A percentile compares a stretch with the other conserved stretches of the same genome.
phyloP scores from a whole-genome alignment of 2,888 invertebrate genomes.

The Parascotia fuliginaria region DNA sequence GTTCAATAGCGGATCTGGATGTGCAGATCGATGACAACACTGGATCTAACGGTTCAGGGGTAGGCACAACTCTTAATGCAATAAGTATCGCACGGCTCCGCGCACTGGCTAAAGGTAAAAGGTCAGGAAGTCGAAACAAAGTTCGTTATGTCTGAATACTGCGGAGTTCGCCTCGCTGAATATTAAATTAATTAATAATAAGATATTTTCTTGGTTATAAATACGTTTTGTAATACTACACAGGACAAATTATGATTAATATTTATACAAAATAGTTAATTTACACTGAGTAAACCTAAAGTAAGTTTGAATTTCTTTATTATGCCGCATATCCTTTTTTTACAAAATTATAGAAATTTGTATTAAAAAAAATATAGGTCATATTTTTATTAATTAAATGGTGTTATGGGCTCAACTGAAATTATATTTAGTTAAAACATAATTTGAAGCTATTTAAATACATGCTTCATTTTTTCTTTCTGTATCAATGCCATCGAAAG shows the following conservation, averaged over 20 bases:
- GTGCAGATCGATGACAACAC: slow-evolving; percentile 45
- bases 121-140: slow-evolving; percentile 41
- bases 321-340: no score
- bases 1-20: slow-evolving; percentile 31
- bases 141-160: slow-evolving; percentile 26
- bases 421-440: no score
- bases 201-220: neutral
- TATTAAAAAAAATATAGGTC: no score
- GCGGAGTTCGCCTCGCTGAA: slow-evolving; percentile 15
- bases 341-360: no score
- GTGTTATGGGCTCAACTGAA: no score
- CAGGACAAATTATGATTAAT: no score
- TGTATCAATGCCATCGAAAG: slow-evolving; percentile 17
- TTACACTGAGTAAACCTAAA: no score
- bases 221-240: neutral
- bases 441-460: no score
- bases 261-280: no score
- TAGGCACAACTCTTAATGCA: slow-evolving; percentile 31
- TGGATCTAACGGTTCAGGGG: slow-evolving; percentile 22
- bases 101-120: slow-evolving; percentile 41
- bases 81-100: slow-evolving; percentile 26
- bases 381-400: no score
- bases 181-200: slow-evolving; percentile 3
- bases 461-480: no score
- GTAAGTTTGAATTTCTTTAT: no score